Conservation (phyloP, 2,113 vertebrate species). For the Tinamus guttatus region DNA sequence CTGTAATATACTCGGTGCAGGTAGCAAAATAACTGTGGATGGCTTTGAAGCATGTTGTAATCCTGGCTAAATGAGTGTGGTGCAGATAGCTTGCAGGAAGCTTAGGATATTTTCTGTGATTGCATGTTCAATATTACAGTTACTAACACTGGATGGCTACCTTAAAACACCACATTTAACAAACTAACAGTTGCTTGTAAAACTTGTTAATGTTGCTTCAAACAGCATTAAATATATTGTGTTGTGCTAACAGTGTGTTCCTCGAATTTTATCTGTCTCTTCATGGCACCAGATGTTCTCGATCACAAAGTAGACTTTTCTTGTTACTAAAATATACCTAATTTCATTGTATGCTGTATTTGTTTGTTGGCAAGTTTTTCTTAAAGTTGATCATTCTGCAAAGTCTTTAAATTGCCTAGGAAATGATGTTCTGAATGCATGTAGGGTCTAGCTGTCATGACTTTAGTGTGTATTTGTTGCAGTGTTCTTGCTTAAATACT, state of each 20-base stretch:
- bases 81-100: background rate
- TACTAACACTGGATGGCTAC: conserved; percentile 1
- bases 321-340: background rate
- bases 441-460: background rate
- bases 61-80: background rate
- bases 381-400: background rate
- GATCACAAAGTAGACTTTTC: background rate
- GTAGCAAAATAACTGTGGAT: background rate
- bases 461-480: background rate
- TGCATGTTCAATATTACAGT: background rate
- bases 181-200: background rate
- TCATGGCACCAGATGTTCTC: background rate
- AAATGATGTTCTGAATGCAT: background rate
- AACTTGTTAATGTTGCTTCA: background rate
- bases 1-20: background rate
- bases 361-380: background rate
- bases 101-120: background rate
- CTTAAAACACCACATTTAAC: background rate
- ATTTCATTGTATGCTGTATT: background rate
- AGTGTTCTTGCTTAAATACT: background rate
- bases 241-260: background rate
- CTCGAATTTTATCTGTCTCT: background rate
- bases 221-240: background rate
- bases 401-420: background rate
- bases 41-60: background rate